Base-by-base conservation (phyloP, 1,140 invertebrate species). In the Bradynema listronoti region DNA sequence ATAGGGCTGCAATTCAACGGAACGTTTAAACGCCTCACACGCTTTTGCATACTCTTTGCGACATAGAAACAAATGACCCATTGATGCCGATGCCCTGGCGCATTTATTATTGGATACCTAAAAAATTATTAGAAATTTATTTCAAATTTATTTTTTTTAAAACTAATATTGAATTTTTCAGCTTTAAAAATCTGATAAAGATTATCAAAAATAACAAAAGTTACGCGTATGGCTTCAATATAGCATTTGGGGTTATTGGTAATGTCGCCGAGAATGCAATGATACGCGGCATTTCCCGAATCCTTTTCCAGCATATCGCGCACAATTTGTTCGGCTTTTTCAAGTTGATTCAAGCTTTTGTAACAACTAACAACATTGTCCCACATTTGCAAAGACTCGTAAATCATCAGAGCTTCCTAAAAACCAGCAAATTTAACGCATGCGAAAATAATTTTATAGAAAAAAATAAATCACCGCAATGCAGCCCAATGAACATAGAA, bases 401-500 rank as follows among this genome's bases (percentile, higher is more conserved):
- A 64, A n/a, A 66, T 64, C 19, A 19, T n/a, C 7, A 64, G n/a
- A 45, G 63, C 63, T 9, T 64, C 54, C 55, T 55, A 50, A 19
- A 3, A 11, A 39, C 11, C 19, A 19, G 11, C 11, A 39, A 39
- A 11, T 11, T 39, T 11, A 39, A n/a, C n/a, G n/a, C n/a, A n/a
- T n/a, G n/a, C n/a, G n/a, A n/a, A n/a, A n/a, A n/a, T n/a, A n/a
- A n/a, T n/a, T n/a, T n/a, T n/a, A n/a, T 39, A 39, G 34, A 9
- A 5, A 4, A 25, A 50, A 55, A 5, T 7, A 42, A 55, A n/a
- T 55, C 52, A 55, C 52, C 9, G 62, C 56, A 34, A 67, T 7
- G 24, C 62, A 64, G 7, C 62, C 62, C 7, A 64, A 36, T n/a
- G 63, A 66, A 41, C 53, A n/a, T 24, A 64, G 46, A 34, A 64